These are phyloP conservation scores for Drosophila parvula DNA, from an alignment of 1,140 invertebrate genomes.

Conservation along the genomic window DNA sequence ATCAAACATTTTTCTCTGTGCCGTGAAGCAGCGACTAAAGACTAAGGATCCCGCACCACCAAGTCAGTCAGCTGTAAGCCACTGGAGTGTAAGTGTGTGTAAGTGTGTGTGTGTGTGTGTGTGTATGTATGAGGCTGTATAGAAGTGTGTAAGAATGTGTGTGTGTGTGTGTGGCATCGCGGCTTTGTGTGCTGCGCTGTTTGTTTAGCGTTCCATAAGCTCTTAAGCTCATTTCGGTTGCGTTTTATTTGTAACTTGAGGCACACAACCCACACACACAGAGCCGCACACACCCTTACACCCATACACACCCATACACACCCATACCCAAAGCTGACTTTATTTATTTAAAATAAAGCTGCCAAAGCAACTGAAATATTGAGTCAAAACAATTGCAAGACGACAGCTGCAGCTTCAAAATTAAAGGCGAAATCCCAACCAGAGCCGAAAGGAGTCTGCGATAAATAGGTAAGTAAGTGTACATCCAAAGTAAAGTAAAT, in stretches of 20 bases:
- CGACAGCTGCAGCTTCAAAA: slow-evolving; percentile 50
- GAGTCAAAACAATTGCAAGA: slow-evolving; percentile 72
- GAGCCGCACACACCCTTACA: slow-evolving; percentile 14
- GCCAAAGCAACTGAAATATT: slow-evolving; percentile 65
- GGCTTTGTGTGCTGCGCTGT: slow-evolving; percentile 75
- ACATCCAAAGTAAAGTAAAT: neutral
- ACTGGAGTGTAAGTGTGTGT: slow-evolving; percentile 29
- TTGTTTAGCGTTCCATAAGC: slow-evolving; percentile 81
- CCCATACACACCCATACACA: slow-evolving; percentile 5
- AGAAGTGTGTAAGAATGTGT: slow-evolving; percentile 14
- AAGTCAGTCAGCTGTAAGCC: slow-evolving; percentile 69
- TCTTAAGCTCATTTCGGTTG: slow-evolving; percentile 82
- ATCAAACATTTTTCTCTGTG: slow-evolving; percentile 12
- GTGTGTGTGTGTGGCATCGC: slow-evolving; percentile 63
- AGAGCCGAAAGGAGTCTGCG: neutral
- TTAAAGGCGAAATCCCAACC: slow-evolving; percentile 26
- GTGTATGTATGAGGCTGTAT: slow-evolving; percentile 35
- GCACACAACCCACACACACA: slow-evolving; percentile 44
- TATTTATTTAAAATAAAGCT: slow-evolving; percentile 80
- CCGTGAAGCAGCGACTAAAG: slow-evolving; percentile 38
- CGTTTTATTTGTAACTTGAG: slow-evolving; percentile 81
- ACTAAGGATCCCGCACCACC: slow-evolving; percentile 31
- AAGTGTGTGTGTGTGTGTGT: slow-evolving; percentile 25
- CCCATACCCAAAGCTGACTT: slow-evolving; percentile 37
- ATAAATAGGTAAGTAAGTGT: neutral